Evolutionary conservation across 2,888 invertebrate species (phyloP), one percentile per base, ranked within the genome.

Genomic region (Drosophila paramelanica): DNA sequence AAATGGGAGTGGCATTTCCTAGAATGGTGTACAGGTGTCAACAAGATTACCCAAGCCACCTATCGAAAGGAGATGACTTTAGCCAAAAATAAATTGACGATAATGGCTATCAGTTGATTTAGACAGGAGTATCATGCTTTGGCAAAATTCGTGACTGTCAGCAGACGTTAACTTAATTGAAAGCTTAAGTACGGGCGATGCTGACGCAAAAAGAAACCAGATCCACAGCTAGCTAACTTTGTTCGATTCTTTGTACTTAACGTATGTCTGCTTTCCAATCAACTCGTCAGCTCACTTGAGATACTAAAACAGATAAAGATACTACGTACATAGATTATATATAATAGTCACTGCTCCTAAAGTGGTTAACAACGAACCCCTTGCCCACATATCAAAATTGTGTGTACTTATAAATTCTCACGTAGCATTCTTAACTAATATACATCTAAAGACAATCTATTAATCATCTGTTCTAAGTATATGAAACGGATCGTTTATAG

Each of bases 131-230:
- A 47, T 52, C 51, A 55, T 52, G 3, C 27, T 33, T 33, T 43
- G 53, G 27, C 17, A 42, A 58, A 69, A 51, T n/a, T 51, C 33
- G 27, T 11, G n/a, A 27, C 39, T 50, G 49, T 31, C 56, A 51
- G 25, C 39, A 58, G 49, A 65, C 23, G 43, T 38, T 17, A 58
- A 57, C 45, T 27, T 33, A 67, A 53, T 38, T 25, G 43, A 42
- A 23, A 56, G 42, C 17, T 68, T 61, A 53, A 73, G 64, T 77
- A 47, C 43, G 36, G 47, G 17, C 73, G 77, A 70, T 73, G 66
- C 74, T 77, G 77, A 77, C 77, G 77, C 70, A 77, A 77, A 74
- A 70, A 17, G 49, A 43, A 46, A 56, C 52, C 58, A 39, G 50
- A 52, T 58, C 52, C n/a, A 45, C 39, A 66, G 47, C 33, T 49